Conservation (phyloP, 2,797 vertebrate species). For the Pteronotus mesoamericanus region DNA sequence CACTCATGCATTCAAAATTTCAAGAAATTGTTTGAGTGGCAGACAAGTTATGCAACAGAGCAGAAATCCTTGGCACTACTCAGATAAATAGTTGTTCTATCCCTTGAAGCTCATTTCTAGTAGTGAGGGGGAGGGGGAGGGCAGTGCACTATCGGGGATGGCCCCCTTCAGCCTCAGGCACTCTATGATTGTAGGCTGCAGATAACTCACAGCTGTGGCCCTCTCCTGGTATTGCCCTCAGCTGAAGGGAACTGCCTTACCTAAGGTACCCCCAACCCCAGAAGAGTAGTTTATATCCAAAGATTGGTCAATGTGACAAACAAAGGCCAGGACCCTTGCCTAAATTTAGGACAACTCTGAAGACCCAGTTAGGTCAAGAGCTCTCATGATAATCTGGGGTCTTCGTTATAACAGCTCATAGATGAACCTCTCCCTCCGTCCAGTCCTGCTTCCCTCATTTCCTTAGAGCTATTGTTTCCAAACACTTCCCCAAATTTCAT, state of each 20-base stretch:
- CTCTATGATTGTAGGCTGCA: not conserved
- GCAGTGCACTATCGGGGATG: not conserved
- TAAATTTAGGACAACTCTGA: not conserved
- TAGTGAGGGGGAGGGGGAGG: not conserved
- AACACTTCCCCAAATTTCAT: not conserved
- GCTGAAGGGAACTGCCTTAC: not conserved
- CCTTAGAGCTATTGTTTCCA: not conserved
- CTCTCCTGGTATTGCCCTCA: not conserved
- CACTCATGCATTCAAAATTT: slow-evolving; percentile 28
- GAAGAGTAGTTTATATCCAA: not conserved
- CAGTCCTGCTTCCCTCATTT: not conserved
- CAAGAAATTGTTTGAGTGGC: slow-evolving; percentile 46
- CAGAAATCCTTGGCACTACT: slow-evolving; percentile 31
- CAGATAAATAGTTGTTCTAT: slow-evolving; percentile 37
- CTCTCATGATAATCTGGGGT: not conserved
- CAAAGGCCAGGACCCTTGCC: not conserved
- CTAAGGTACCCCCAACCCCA: not conserved
- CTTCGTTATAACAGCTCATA: not conserved
- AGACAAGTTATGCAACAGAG: slow-evolving; percentile 36
- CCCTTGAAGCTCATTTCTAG: slow-evolving; percentile 43
- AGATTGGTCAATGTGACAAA: not conserved
- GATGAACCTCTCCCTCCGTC: not conserved
- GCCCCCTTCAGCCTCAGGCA: not conserved
- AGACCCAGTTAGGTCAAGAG: not conserved
- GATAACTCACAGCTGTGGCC: not conserved